Evolutionary conservation across 2,113 vertebrate genomes (phyloP).

Genomic region (Syngnathus floridae): DNA sequence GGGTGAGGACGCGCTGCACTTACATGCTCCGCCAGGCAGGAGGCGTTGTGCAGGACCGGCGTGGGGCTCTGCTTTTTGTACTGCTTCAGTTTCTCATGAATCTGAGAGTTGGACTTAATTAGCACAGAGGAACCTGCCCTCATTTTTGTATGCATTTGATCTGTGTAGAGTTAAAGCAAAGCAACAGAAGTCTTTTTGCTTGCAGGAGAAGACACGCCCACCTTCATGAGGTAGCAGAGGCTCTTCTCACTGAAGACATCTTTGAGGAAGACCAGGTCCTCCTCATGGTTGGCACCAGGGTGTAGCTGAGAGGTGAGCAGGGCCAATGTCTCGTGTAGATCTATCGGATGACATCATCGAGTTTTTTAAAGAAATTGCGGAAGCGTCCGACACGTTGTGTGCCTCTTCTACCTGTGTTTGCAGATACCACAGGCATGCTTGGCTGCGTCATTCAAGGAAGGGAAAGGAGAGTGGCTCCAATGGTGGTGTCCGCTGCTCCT

Average conservation of each 20-base stretch:
- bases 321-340: slow-evolving; percentile 88
- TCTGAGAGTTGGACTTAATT: slow-evolving; percentile 63
- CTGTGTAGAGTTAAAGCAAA: no score
- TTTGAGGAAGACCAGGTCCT: slow-evolving; percentile 85
- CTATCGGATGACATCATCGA: slow-evolving; percentile 43
- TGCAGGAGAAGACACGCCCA: slow-evolving; percentile 28
- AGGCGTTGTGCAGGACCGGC: slow-evolving; percentile 84
- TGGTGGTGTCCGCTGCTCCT: slow-evolving; percentile 12
- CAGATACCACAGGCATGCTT: slow-evolving; percentile 82
- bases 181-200: no score
- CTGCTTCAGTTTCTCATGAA: slow-evolving; percentile 87
- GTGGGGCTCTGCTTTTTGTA: slow-evolving; percentile 84
- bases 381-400: not conserved
- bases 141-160: no score
- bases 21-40: slow-evolving; percentile 86
- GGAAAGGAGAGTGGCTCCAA: slow-evolving; percentile 16
- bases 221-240: slow-evolving; percentile 88
- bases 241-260: slow-evolving; percentile 90
- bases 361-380: no score
- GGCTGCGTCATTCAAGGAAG: slow-evolving; percentile 44
- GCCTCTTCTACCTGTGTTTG: slow-evolving; percentile 75
- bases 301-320: slow-evolving; percentile 89
- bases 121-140: no score
- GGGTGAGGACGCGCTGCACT: slow-evolving; percentile 49
- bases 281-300: slow-evolving; percentile 86